Base-by-base conservation (phyloP, 2,888 invertebrate species). In the Galerucella pusilla region DNA sequence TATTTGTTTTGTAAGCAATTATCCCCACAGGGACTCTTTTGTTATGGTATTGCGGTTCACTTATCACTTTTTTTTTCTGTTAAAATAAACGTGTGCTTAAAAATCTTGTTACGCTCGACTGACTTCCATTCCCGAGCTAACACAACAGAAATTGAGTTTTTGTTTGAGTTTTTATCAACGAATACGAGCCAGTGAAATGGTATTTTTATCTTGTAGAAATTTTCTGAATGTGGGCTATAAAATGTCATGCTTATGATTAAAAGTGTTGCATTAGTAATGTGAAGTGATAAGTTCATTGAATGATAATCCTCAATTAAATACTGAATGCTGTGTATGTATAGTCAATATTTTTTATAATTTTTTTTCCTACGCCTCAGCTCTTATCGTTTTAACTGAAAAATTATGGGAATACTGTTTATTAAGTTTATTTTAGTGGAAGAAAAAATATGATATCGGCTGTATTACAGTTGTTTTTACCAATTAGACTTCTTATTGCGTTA, bases 31-130 rank as follows among this genome's bases (percentile, higher is more conserved):
- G 67, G 66, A 65, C 54, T 70, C 70, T 73, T 77, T 77, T 73
- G 75, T 77, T 74, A 70, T 67, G 72, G 77, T 75, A 64, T 73
- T 70, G 74, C 77, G 77, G 73, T 77, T 77, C 77, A 75, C 73
- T 75, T 75, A 73, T 75, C 77, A 68, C 73, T 75, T 73, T 74
- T 74, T 74, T 74, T 74, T 57, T 57, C n/a, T n/a, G 57, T 75
- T 73, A 71, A 75, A 75, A 77, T 70, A 77, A 69, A 73, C 76
- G 74, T 77, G 77, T 77, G 77, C 70, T 77, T 64, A 67, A 64
- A 73, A 74, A 74, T 71, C 63, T 63, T 57, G 74, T 67, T 74
- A 65, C 74, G 28, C 67, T 70, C 46, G 72, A 72, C 72, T 66
- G 72, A 42, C 25, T 68, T 42, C 57, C 73, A 68, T 68, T 73